Evolutionary conservation across 2,888 invertebrate species (phyloP), one percentile per base, ranked within the genome.

Genomic region (Leucania comma): DNA sequence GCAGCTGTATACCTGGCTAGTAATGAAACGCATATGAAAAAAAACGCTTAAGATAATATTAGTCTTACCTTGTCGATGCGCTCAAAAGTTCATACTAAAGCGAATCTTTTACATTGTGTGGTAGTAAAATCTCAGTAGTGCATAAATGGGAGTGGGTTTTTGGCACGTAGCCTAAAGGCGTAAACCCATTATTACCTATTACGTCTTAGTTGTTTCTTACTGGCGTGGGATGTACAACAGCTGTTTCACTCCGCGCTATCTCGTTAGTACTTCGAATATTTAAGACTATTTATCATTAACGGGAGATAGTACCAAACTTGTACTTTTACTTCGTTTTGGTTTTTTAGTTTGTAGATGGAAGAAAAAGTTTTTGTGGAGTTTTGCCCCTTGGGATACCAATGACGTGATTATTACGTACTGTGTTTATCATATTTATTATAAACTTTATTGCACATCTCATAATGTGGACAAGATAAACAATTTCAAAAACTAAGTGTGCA

Each of bases 91-190:
- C 42, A 42, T 6, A 42, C 6, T 17, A 17, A 42, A 42, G 42
- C 14, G 42, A 17, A 51, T 51, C 0, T 53, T 50, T 58, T 59
- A 50, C 42, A 17, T 48, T 35, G 10, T 26, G 26, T 20, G 9
- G 42, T 65, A 48, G 26, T 64, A 53, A 61, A 75, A 80, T 64
- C 60, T 35, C 32, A 38, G 50, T 67, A 59, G 12, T 67, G 38
- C 24, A 26, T 56, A 63, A 70, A 64, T 61, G 50, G 12, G 66
- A 60, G 42, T 29, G 29, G 50, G 54, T 20, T 57, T 79, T 58
- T 81, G 81, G 78, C 81, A 35, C 57, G 60, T 54, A 64, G 78
- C 78, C 78, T 72, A 58, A 60, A 77, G 78, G 61, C 72, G 38
- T 51, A 22, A 63, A 72, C 46, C 63, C 60, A 77, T 81, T 78